A percentile compares a stretch with the other conserved stretches of the same genome.
phyloP scores from a whole-genome alignment of 1,140 invertebrate species.

The Melipona quadrifasciata region DNA sequence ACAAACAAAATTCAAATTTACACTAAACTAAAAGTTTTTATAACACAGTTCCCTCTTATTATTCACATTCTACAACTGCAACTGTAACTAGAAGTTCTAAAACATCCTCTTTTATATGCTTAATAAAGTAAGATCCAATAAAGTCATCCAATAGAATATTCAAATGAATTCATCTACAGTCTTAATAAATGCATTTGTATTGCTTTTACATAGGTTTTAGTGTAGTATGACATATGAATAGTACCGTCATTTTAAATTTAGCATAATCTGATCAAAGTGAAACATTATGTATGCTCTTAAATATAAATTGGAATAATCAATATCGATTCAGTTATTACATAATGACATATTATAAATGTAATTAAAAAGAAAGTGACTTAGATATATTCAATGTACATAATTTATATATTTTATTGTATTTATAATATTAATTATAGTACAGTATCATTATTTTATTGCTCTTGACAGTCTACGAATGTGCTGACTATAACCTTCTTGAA shows the following conservation, averaged over 20 bases:
- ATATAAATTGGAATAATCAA: constrained; percentile 43
- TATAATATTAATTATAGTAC: constrained; percentile 1
- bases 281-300: constrained; percentile 44
- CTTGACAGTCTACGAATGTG: constrained; percentile 80
- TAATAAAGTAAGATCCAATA: constrained; percentile 54
- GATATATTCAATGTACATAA: constrained; percentile 16
- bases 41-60: neutral
- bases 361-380: neutral
- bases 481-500: constrained; percentile 83
- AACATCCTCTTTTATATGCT: constrained; percentile 50
- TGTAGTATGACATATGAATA: neutral
- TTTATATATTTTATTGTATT: constrained; percentile 18
- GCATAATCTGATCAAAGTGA: constrained; percentile 49
- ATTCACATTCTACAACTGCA: constrained; percentile 15
- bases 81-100: neutral
- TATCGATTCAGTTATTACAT: constrained; percentile 16
- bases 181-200: constrained; percentile 25
- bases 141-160: constrained; percentile 77
- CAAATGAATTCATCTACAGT: constrained; percentile 62
- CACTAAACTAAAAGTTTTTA: neutral
- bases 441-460: constrained; percentile 69
- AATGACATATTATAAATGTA: neutral
- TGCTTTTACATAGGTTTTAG: constrained; percentile 1
- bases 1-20: constrained; percentile 14
- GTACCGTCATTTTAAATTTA: constrained; percentile 56